Evolutionary conservation across 2,888 invertebrate species (phyloP), one percentile per base, ranked within the genome.

Genomic region (Thumatha senex): DNA sequence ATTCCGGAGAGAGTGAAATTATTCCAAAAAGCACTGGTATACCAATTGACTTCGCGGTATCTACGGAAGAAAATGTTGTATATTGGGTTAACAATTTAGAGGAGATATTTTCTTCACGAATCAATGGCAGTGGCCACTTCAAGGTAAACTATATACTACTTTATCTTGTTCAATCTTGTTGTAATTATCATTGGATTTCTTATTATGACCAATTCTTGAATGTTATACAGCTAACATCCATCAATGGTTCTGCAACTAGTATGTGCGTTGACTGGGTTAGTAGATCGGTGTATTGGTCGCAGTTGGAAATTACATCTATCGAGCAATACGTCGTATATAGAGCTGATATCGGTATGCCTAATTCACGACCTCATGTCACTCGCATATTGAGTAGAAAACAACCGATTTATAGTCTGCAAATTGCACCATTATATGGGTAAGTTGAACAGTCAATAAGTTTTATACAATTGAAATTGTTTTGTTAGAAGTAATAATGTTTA

Each of bases 191-290:
- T 24, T 24, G 5, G 5, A 24, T 7, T 8, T 44, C 10, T 18
- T 18, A 7, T 24, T 13, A 13, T 15, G 10, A 24, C 5, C 18
- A 24, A 24, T 24, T 7, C 14, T 31, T 42, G n/a, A 12, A 15
- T 34, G 11, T 36, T 15, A 11, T 29, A 40, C 40, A 92, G 92
- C 66, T 92, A 46, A 79, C 81, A 40, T 89, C 92, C 13, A 89
- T 89, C 24, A 92, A 90, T 55, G 89, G 85, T 2, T 80, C 89
- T 11, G 91, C 89, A 2, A 84, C 93, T 9, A 94, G 96, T 54
- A 83, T 98, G 24, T 94, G 96, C 1, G 92, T 97, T 0, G 98
- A 98, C 83, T 98, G 98, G 98, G 93, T 98, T 39, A 94, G 96
- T 43, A 93, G 97, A 43, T 94, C 95, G 40, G 87, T 98, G 7